These are phyloP conservation scores for Corythucha ciliata DNA, from an alignment of 2,888 invertebrate species.

Conservation along the genomic window DNA sequence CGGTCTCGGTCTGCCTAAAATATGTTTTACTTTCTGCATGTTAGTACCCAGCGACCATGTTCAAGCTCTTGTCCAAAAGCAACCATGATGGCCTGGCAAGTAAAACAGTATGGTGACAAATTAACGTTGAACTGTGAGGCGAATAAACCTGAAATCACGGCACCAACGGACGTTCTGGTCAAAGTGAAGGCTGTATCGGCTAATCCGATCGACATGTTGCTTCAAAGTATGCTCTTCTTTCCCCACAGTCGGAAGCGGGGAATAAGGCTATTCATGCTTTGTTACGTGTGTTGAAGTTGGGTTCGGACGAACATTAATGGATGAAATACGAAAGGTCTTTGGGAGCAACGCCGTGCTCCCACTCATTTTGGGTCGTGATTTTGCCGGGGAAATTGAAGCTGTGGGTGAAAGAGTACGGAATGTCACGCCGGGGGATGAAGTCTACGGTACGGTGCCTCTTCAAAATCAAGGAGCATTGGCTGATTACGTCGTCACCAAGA, in stretches of 20 bases:
- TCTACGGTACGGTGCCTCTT: conserved; percentile 84
- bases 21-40: too few relatives aligned
- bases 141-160: conserved; percentile 56
- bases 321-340: conserved; percentile 52
- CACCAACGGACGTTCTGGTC: conserved; percentile 68
- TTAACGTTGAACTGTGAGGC: conserved; percentile 53
- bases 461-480: conserved; percentile 70
- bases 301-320: conserved; percentile 65
- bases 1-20: too few relatives aligned
- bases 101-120: conserved; percentile 66
- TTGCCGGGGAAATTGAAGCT: conserved; percentile 69
- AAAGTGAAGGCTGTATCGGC: conserved; percentile 76
- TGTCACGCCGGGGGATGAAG: conserved; percentile 63
- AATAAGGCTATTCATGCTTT: too few relatives aligned
- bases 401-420: conserved; percentile 56
- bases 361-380: conserved; percentile 80
- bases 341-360: conserved; percentile 69
- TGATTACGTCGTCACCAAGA: conserved; percentile 56
- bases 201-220: conserved; percentile 89
- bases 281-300: too few relatives aligned
- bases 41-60: too few relatives aligned
- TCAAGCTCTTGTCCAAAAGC: too few relatives aligned
- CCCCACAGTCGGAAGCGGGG: too few relatives aligned
- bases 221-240: too few relatives aligned
- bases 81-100: conserved; percentile 76